phyloP scores from a whole-genome alignment of 2,888 invertebrate genomes.

The Epirrita christyi region DNA sequence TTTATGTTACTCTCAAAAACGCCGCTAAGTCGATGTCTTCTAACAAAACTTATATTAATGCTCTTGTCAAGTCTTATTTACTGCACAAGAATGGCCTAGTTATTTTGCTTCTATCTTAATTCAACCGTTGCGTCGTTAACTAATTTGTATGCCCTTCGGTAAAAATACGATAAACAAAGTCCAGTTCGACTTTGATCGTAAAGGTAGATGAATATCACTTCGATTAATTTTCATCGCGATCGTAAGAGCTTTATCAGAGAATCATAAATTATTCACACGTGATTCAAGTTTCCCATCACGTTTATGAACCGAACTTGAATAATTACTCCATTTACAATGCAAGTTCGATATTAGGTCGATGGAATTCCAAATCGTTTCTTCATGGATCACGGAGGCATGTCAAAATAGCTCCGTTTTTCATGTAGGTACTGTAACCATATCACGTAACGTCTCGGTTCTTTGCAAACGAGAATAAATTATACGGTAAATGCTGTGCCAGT shows the following conservation, averaged over 20 bases:
- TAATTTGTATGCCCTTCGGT: conserved; percentile 14
- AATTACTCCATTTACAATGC: conserved; percentile 62
- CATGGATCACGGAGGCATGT: conserved; percentile 50
- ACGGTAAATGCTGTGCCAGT: conserved; percentile 48
- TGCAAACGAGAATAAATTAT: conserved; percentile 56
- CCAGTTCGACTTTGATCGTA: conserved; percentile 22
- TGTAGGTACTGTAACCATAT: conserved; percentile 52
- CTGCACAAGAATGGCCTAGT: neutral
- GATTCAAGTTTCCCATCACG: conserved; percentile 58
- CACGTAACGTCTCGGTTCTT: conserved; percentile 56
- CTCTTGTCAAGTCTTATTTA: neutral
- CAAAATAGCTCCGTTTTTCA: conserved; percentile 53
- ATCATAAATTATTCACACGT: conserved; percentile 37
- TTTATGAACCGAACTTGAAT: conserved; percentile 62
- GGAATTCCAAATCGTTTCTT: conserved; percentile 58
- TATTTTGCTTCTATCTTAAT: neutral
- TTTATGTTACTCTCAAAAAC: no score
- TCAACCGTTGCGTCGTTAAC: neutral
- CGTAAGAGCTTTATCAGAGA: conserved; percentile 21
- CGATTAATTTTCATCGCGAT: conserved; percentile 31
- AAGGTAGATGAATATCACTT: conserved; percentile 20
- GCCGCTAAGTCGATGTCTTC: neutral
- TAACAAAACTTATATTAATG: neutral
- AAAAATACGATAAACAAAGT: conserved; percentile 21
- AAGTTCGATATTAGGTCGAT: conserved; percentile 53